Base-by-base conservation (phyloP, 2,888 invertebrate species). In the Acleris holmiana region DNA sequence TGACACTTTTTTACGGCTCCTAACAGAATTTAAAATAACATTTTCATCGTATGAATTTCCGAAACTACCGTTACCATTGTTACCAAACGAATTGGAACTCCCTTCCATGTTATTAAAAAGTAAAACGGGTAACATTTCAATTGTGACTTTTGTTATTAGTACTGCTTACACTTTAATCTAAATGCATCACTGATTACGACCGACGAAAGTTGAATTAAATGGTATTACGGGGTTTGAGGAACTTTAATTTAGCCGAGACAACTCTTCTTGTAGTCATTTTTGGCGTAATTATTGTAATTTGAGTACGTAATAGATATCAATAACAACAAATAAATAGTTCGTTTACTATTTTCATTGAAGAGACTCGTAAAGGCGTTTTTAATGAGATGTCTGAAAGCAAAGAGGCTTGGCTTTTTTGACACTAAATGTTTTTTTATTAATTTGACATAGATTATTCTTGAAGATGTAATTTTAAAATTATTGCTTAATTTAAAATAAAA, bases 1-100 rank as follows among this genome's bases (percentile, higher is more conserved):
- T 7, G 93, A 83, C 65, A 94, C 94, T 83, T 94, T 94, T 75
- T 93, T 94, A 66, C 95, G 92, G 76, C 89, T 94, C 71, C 95
- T 88, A 60, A 92, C 93, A 70, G 87, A 85, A 75, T 91, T 93
- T 61, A 92, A 69, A 69, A 93, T 92, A 55, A 90, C 82, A 77
- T 76, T 89, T 17, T 91, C 91, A 65, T 92, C 91, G 70, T 85
- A 92, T 3, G 79, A 68, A 50, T 80, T 78, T 51, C 79, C 80
- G 66, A 76, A 85, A 72, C 75, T 82, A n/a, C 77, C 72, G 67
- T 79, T 83, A 62, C 80, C 75, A 69, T 73, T 77, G 68, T 78
- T 84, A 71, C 81, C 84, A 49, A 78, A 68, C 25, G 84, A 81
- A 82, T 85, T 88, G 47, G 86, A 84, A 75, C 84, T 71, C 67